Evolutionary conservation across 2,797 vertebrate species (phyloP).

Genomic region (Myotis findleyi): DNA sequence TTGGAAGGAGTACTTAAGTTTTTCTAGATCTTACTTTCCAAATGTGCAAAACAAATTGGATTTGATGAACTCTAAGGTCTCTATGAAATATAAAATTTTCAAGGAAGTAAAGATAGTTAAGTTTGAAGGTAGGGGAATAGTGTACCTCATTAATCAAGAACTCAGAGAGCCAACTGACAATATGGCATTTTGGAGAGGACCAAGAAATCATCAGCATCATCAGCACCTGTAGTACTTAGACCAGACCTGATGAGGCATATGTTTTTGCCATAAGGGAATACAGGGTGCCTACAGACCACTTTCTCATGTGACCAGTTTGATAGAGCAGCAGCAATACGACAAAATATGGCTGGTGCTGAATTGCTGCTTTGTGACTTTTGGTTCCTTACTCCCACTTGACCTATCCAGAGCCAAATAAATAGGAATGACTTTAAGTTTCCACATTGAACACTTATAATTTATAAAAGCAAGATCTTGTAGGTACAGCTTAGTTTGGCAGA

Average conservation of each 20-base stretch:
- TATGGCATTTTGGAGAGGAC: background rate
- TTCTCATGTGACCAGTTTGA: background rate
- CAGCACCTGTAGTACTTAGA: background rate
- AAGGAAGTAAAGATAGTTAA: background rate
- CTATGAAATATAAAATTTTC: background rate
- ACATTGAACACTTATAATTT: background rate
- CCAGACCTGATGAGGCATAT: background rate
- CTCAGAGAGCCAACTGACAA: background rate
- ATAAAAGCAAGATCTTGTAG: conserved; percentile 9
- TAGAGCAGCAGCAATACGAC: background rate
- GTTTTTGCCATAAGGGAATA: background rate
- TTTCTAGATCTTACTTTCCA: conserved; percentile 14
- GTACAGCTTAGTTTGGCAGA: background rate
- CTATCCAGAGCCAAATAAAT: background rate
- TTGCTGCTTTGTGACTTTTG: background rate
- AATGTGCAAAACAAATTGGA: background rate
- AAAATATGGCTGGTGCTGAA: background rate
- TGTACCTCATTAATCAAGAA: background rate
- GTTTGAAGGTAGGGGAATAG: conserved; percentile 11
- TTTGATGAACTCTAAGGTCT: background rate
- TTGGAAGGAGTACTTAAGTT: background rate
- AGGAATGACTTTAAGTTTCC: conserved; percentile 9
- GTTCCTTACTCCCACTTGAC: conserved; percentile 39
- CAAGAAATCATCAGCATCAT: background rate
- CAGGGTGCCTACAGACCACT: background rate